Percentiles rank a stretch among this genome's conserved stretches.
phyloP scores from a whole-genome alignment of 2,888 invertebrate genomes.

The Muschampia plurimacula region DNA sequence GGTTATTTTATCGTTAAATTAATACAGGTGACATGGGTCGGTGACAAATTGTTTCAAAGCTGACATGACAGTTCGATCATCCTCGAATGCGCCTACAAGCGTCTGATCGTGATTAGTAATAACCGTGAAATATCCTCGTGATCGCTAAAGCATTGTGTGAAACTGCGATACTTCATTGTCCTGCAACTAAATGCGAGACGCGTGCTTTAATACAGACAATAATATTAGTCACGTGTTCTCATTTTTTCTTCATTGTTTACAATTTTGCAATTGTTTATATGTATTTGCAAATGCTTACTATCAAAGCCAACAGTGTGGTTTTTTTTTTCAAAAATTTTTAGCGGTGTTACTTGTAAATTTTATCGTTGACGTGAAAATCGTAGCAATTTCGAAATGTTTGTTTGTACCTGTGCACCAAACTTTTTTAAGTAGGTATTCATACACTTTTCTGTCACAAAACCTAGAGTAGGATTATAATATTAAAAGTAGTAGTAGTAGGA shows the following conservation, averaged over 20 bases:
- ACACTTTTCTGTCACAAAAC: not conserved
- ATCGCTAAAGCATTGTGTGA: conserved; percentile 25
- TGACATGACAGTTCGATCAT: conserved; percentile 43
- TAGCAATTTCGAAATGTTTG: conserved; percentile 43
- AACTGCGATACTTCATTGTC: conserved; percentile 23
- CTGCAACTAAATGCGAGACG: conserved; percentile 15
- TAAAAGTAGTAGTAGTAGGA: no score
- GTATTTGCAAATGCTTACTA: conserved; percentile 46
- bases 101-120: conserved; percentile 30
- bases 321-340: conserved; percentile 51
- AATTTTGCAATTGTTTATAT: conserved; percentile 40
- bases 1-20: conserved; percentile 47
- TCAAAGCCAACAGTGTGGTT: conserved; percentile 49
- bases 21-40: conserved; percentile 56
- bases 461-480: no score
- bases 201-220: conserved; percentile 17
- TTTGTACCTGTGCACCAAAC: conserved; percentile 35
- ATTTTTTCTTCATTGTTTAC: conserved; percentile 24
- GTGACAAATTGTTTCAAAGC: conserved; percentile 49
- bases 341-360: conserved; percentile 49
- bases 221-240: conserved; percentile 22
- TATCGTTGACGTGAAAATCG: conserved; percentile 53
- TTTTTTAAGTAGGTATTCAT: no score
- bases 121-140: conserved; percentile 27
- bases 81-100: conserved; percentile 26